Base-by-base conservation (phyloP, 2,797 vertebrate species). In the Eleutherodactylus coqui region DNA sequence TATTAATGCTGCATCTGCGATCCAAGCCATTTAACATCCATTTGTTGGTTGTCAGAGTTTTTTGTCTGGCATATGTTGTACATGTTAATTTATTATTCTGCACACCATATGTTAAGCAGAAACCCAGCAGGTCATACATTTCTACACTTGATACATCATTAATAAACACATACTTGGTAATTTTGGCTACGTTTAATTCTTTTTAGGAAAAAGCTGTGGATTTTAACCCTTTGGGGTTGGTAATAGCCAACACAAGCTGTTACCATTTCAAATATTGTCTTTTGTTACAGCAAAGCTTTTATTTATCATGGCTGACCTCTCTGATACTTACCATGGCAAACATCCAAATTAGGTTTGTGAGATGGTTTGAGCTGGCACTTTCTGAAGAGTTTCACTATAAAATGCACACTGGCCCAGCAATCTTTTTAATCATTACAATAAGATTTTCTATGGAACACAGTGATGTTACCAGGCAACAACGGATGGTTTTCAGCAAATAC, bases 1-100 rank as follows among this genome's bases (percentile, higher is more conserved):
- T 32, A 51, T 51, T 34, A 75, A 51, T 51, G 36, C n/a, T 49
- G 17, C 73, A 75, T 51, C 45, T 51, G 45, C 13, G 17, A 19
- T 75, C 72, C n/a, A 75, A 49, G 45, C 19, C 19, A 34, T 75
- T 51, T 75, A 32, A 49, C 45, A 75, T 75, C 45, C 29, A 75
- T 34, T 51, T 51, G 73, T 51, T 51, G 73, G 45, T 32, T 75
- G 29, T 75, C 47, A 75, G 6, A 75, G 32, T 32, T 73, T 5
- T 73, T 41, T 43, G 73, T 49, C 45, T 51, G 29, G 73, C 73
- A 75, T 75, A 51, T 75, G 73, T 16, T 75, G 17, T 75, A 75
- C 14, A 51, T 51, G 27, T 34, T 75, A 34, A 75, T 64, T 75
- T 75, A 51, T 49, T 51, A 75, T 32, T 34, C 29, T 75, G 73